Evolutionary conservation across 2,113 vertebrate species (phyloP).

Genomic region (Erpornis zantholeuca): DNA sequence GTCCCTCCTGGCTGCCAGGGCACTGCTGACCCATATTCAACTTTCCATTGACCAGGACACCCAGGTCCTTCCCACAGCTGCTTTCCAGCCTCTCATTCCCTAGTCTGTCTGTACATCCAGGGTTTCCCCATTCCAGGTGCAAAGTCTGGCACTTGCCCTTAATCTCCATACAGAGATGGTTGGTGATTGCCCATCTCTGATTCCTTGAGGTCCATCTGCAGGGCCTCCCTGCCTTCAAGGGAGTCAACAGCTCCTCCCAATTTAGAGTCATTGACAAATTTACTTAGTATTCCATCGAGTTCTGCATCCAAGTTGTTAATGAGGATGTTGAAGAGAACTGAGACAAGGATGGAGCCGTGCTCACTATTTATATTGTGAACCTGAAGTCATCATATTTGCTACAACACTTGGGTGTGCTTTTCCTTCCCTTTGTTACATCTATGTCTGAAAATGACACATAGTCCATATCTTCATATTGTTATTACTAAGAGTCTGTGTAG

Average conservation of each 20-base stretch:
- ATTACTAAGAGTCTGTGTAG: not conserved
- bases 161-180: rapidly evolving
- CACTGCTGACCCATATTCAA: rapidly evolving
- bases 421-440: not conserved
- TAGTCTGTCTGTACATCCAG: not conserved
- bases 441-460: not conserved
- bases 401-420: not conserved
- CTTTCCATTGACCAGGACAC: rapidly evolving
- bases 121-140: not conserved
- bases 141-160: not conserved
- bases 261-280: not conserved
- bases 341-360: not conserved
- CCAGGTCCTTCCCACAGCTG: rapidly evolving
- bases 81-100: not conserved
- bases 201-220: not conserved
- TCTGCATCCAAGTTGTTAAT: not conserved
- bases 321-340: not conserved
- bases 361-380: not conserved
- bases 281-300: not conserved
- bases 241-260: not conserved
- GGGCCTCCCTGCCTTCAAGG: not conserved
- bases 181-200: not conserved
- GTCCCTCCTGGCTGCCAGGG: not conserved
- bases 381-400: no score
- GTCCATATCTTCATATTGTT: not conserved